Conservation (phyloP, 2,113 vertebrate genomes). For the Cyphomyrus plagiostoma region DNA sequence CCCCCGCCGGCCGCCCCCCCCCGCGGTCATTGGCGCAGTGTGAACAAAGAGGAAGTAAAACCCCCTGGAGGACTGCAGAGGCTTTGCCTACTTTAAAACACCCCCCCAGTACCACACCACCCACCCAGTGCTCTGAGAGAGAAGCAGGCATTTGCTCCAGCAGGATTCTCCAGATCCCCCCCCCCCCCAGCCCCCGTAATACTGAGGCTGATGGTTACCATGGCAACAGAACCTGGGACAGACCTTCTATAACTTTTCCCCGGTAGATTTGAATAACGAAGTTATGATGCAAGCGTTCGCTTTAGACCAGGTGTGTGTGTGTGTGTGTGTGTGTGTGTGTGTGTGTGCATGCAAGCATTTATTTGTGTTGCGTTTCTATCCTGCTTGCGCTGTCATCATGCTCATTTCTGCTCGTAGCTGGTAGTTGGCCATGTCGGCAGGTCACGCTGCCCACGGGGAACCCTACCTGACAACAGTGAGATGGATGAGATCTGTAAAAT, state of each 20-base stretch:
- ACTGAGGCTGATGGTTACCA: slow-evolving; percentile 9
- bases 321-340: neutral
- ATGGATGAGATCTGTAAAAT: neutral
- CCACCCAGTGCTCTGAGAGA: neutral
- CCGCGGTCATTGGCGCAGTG: neutral
- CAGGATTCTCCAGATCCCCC: neutral
- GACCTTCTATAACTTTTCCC: neutral
- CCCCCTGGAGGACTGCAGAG: neutral
- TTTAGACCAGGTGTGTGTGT: neutral
- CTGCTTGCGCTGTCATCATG: neutral
- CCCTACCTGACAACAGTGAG: neutral
- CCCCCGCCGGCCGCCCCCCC: too few species aligned
- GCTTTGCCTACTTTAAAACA: neutral
- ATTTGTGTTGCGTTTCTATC: neutral
- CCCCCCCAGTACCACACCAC: too few species aligned
- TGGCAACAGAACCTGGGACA: slow-evolving; percentile 14
- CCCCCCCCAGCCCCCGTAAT: neutral
- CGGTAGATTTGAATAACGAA: neutral
- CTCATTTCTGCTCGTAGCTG: neutral
- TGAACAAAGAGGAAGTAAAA: neutral
- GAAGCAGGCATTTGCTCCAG: neutral
- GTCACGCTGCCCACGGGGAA: neutral
- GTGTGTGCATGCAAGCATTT: neutral
- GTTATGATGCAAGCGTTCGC: neutral
- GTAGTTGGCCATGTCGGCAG: neutral